Conservation (phyloP, 2,113 vertebrate genomes). For the Phrynosoma blainvillii region DNA sequence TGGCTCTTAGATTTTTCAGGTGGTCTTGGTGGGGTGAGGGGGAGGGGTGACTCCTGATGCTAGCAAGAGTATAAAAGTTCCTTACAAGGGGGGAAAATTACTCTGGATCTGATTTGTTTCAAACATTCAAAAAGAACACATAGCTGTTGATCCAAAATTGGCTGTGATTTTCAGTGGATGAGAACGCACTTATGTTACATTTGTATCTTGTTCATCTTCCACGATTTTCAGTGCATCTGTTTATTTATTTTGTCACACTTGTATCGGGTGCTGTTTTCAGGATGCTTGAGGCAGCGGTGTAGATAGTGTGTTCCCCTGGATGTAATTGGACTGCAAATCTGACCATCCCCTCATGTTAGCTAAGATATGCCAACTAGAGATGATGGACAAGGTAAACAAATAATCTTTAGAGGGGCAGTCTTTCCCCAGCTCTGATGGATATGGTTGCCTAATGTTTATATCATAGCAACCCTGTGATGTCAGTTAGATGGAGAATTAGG, state of each 20-base stretch:
- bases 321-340: neutral
- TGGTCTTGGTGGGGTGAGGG: constrained; percentile 11
- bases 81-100: no score
- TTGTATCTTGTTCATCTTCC: neutral
- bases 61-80: neutral
- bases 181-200: neutral
- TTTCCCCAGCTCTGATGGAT: no score
- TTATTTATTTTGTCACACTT: neutral
- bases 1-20: constrained; percentile 46
- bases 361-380: no score
- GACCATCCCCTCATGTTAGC: neutral
- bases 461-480: no score
- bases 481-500: no score
- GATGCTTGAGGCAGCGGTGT: neutral
- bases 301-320: neutral
- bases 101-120: neutral
- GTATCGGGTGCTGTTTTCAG: neutral
- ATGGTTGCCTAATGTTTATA: no score
- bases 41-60: neutral
- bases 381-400: no score
- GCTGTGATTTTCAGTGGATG: neutral
- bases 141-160: neutral
- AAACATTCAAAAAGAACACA: neutral
- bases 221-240: neutral
- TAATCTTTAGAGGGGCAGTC: no score